A percentile compares a stretch with the other conserved stretches of the same genome.
Evolutionary conservation across 2,797 vertebrate genomes (phyloP).

Genomic region (Bothrops alternatus): DNA sequence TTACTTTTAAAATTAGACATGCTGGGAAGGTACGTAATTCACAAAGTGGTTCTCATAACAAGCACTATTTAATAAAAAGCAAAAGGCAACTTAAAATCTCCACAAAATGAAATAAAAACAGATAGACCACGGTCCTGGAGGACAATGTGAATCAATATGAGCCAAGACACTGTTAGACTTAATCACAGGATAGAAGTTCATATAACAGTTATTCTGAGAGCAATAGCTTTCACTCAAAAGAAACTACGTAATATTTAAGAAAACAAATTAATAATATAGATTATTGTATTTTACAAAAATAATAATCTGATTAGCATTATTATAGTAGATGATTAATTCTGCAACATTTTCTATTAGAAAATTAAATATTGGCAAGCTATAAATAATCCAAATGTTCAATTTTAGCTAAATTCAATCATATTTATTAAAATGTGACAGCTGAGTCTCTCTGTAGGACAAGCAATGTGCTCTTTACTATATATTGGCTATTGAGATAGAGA

Average conservation of each 20-base stretch:
- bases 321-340: conserved; percentile 4
- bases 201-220: conserved; percentile 69
- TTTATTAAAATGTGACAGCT: neutral
- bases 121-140: conserved; percentile 51
- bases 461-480: neutral
- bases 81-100: conserved; percentile 61
- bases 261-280: neutral
- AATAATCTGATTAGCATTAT: conserved; percentile 25
- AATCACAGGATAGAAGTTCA: neutral
- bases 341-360: conserved; percentile 5
- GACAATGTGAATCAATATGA: conserved; percentile 14
- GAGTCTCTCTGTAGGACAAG: neutral
- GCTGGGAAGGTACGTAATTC: conserved; percentile 52
- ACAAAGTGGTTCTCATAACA: conserved; percentile 41
- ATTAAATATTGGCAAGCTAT: neutral
- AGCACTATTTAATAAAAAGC: conserved; percentile 46
- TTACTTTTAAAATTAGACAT: conserved; percentile 65
- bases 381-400: neutral
- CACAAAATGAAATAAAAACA: conserved; percentile 47
- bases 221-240: conserved; percentile 46
- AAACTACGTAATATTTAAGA: neutral
- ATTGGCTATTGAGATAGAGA: neutral
- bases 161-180: conserved; percentile 37
- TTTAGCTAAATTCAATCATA: neutral
- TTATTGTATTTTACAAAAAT: neutral